A percentile compares a stretch with the other conserved stretches of the same genome.
Evolutionary conservation across 1,140 invertebrate genomes (phyloP).

Genomic region (Mercenaria mercenaria): DNA sequence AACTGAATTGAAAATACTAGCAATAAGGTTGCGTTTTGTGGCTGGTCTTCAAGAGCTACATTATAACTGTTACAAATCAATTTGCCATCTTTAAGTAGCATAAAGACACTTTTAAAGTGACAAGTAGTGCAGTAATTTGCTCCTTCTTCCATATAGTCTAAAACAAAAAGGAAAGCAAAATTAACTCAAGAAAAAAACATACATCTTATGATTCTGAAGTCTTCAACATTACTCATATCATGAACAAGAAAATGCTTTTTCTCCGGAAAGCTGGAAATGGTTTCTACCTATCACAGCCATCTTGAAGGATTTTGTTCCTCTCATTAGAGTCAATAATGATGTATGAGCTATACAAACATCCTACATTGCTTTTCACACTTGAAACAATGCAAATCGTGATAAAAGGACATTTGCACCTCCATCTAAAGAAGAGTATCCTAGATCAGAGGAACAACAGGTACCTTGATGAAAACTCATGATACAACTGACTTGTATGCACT

Average conservation of each 20-base stretch:
- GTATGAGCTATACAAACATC: neutral
- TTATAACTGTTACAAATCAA: too few relatives aligned
- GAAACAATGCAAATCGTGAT: conserved; percentile 41
- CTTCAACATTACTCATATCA: neutral
- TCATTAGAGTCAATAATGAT: conserved; percentile 36
- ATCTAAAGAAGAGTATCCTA: neutral
- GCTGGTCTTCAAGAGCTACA: too few relatives aligned
- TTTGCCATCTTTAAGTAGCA: too few relatives aligned
- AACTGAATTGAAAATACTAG: too few relatives aligned
- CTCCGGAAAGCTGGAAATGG: neutral
- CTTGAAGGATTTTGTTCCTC: neutral
- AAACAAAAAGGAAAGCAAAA: too few relatives aligned
- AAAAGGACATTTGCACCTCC: conserved; percentile 41
- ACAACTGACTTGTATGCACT: neutral
- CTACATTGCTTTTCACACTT: conserved; percentile 37
- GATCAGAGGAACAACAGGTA: conserved; percentile 38
- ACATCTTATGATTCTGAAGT: neutral
- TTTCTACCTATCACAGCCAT: conserved; percentile 2
- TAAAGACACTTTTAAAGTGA: too few relatives aligned
- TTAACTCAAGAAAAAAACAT: neutral
- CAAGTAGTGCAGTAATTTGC: too few relatives aligned
- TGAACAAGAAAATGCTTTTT: neutral
- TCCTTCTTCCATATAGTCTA: too few relatives aligned
- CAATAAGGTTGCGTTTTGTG: too few relatives aligned
- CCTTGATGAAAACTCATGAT: neutral